Percentiles rank a stretch among this genome's conserved stretches.
Evolutionary conservation across 2,888 invertebrate genomes (phyloP).

Genomic region (Harpalus rubripes): DNA sequence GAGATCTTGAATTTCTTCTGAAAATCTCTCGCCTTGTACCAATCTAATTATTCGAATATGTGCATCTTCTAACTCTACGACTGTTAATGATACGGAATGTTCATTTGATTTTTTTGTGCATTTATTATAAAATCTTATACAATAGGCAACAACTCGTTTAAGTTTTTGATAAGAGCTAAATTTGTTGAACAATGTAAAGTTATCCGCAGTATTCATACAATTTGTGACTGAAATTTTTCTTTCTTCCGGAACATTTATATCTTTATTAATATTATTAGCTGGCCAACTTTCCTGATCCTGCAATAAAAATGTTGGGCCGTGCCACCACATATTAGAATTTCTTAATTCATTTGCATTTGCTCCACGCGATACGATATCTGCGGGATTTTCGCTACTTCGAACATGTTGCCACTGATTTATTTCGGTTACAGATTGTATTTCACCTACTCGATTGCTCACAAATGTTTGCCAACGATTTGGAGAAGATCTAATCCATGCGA

Average conservation of each 20-base stretch:
- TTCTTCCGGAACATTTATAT: background rate
- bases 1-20: conserved; percentile 23
- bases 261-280: background rate
- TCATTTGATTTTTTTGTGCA: background rate
- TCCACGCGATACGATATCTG: conserved; percentile 67
- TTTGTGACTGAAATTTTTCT: conserved; percentile 11
- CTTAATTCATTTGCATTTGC: background rate
- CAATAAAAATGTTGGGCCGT: conserved; percentile 55
- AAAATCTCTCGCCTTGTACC: conserved; percentile 43
- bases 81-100: conserved; percentile 18
- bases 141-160: conserved; percentile 57
- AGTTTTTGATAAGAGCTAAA: conserved; percentile 65
- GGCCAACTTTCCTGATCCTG: background rate
- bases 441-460: conserved; percentile 69
- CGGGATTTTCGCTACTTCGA: conserved; percentile 64
- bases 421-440: conserved; percentile 65
- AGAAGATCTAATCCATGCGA: conserved; percentile 70
- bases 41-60: conserved; percentile 15
- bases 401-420: conserved; percentile 66
- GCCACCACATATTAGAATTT: conserved; percentile 57
- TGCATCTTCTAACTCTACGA: conserved; percentile 20
- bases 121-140: conserved; percentile 58
- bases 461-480: conserved; percentile 69
- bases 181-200: conserved; percentile 58
- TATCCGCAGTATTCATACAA: background rate